Base-by-base conservation (phyloP, 2,797 vertebrate species). In the Acomys russatus region DNA sequence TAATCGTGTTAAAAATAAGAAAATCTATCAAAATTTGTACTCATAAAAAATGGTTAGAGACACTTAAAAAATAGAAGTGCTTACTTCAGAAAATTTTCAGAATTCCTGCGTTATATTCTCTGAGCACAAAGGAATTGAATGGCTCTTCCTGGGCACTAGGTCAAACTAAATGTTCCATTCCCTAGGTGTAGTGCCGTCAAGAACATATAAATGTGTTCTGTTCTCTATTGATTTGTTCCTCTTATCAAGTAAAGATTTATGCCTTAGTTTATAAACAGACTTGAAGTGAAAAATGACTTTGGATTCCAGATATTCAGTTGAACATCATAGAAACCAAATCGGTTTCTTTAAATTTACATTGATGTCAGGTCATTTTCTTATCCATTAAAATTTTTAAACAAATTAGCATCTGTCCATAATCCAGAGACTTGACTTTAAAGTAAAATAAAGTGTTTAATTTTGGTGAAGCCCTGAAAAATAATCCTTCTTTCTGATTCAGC, bases 1-100 rank as follows among this genome's bases (percentile, higher is more conserved):
- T 92, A 94, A 94, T 44, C 14, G 11, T 83, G n/a, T 84, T 95
- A 98, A 97, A 98, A 98, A 96, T 44, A 97, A 95, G 77, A 93
- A 94, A 84, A 59, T 76, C 61, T 95, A 96, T 97, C 68, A 73
- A 96, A 98, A 95, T 66, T 95, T 49, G 9, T 97, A 66, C 73
- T 97, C 88, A 96, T 96, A 96, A 74, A 54, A 77, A 98, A 63
- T 9, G 33, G 20, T 82, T 95, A 92, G 68, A 80, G 25, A 70
- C 97, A 90, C 96, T 98, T 98, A 95, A 98, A 97, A 95, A 96
- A 97, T 6, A 95, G 28, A 95, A 96, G 74, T 30, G 95, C 18
- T 88, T 78, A 88, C 56, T 96, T 97, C 66, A 94, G 97, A 93
- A 86, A 90, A 44, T 63, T 15, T 97, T 63, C 73, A 97, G 61